Evolutionary conservation across 2,113 vertebrate species (phyloP).

Genomic region (Pangasianodon gigas): DNA sequence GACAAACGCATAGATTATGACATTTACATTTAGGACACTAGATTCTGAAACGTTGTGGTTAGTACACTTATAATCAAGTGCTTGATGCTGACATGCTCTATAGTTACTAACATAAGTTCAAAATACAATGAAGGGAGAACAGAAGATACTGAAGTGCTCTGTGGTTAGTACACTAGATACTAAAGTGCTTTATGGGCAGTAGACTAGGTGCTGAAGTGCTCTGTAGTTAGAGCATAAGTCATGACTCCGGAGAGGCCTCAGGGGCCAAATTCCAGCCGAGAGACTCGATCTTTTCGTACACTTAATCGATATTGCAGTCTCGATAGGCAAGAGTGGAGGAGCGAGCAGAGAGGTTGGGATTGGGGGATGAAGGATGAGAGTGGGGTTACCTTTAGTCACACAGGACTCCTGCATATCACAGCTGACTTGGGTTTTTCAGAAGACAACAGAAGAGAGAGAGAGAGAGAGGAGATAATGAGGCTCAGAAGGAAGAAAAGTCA

Average conservation of each 20-base stretch:
- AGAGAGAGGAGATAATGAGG: constrained; percentile 63
- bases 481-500: constrained; percentile 48
- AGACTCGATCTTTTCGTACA: constrained; percentile 77
- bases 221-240: constrained; percentile 73
- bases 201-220: constrained; percentile 35
- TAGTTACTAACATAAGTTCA: background rate
- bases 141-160: background rate
- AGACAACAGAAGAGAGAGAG: background rate
- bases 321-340: constrained; percentile 42
- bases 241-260: constrained; percentile 74
- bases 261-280: constrained; percentile 72
- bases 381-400: constrained; percentile 69
- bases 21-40: background rate
- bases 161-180: constrained; percentile 63
- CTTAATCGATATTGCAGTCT: constrained; percentile 73
- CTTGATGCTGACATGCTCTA: background rate
- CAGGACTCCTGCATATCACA: constrained; percentile 58
- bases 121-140: background rate
- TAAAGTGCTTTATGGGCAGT: constrained; percentile 19
- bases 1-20: background rate
- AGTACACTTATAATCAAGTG: background rate
- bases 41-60: background rate
- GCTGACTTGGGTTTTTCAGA: constrained; percentile 70
- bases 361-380: constrained; percentile 73
- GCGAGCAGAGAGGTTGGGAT: constrained; percentile 54